Percentiles rank a stretch among this genome's conserved stretches.
These are phyloP conservation scores for Coryphaenoides rupestris DNA, from an alignment of 2,113 vertebrate genomes.

Conservation along the genomic window DNA sequence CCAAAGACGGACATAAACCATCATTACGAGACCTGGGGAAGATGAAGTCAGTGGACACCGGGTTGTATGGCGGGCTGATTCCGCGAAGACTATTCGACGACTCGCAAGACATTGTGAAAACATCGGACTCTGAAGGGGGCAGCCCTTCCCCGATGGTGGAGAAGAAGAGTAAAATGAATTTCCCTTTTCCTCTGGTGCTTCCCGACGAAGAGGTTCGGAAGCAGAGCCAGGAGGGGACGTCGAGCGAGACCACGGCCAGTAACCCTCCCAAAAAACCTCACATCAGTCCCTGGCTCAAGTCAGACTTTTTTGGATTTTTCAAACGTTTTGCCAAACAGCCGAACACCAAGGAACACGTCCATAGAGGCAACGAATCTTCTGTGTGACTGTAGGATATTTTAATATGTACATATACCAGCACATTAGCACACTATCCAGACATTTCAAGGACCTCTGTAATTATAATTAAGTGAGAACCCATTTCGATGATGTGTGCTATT, in stretches of 20 bases:
- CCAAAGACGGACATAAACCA: slow-evolving; percentile 12
- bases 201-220: slow-evolving; percentile 2
- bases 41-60: slow-evolving; percentile 22
- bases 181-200: background rate
- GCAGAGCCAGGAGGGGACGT: slow-evolving; percentile 3
- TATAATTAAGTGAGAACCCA: no score
- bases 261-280: slow-evolving; percentile 25
- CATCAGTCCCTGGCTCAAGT: slow-evolving; percentile 40
- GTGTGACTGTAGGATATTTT: no score
- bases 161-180: slow-evolving; percentile 19
- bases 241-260: slow-evolving; percentile 11
- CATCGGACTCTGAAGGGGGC: slow-evolving; percentile 10
- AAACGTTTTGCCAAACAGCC: slow-evolving; percentile 60
- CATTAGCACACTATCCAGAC: no score
- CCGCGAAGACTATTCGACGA: no score
- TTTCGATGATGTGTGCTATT: no score
- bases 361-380: slow-evolving; percentile 15
- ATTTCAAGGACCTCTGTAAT: no score
- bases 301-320: slow-evolving; percentile 62
- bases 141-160: slow-evolving; percentile 21
- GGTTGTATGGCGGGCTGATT: background rate
- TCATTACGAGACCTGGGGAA: slow-evolving; percentile 28
- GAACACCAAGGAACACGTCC: slow-evolving; percentile 42
- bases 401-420: no score
- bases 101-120: background rate